phyloP scores from a whole-genome alignment of 2,888 invertebrate genomes.

The Cantharis nigra region DNA sequence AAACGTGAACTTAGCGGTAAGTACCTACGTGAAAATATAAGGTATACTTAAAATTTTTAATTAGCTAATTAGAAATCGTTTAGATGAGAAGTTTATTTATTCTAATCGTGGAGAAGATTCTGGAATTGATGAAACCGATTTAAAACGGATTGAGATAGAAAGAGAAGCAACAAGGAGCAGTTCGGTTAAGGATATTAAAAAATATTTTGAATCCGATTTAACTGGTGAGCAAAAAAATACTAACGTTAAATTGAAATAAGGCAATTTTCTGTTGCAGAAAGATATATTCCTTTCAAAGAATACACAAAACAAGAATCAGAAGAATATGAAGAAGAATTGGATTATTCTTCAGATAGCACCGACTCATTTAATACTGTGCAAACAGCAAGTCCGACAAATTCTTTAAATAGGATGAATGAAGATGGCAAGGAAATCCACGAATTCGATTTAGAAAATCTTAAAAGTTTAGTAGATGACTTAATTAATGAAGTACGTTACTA shows the following conservation, averaged over 20 bases:
- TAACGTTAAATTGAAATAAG: background rate
- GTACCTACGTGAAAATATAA: background rate
- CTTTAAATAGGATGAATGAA: background rate
- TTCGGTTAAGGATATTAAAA: background rate
- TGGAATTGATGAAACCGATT: background rate
- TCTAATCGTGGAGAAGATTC: background rate
- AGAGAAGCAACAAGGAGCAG: background rate
- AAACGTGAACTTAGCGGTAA: background rate
- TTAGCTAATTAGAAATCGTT: background rate
- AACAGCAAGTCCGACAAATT: background rate
- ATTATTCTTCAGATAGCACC: background rate
- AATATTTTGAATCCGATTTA: background rate
- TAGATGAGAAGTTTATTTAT: background rate
- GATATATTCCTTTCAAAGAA: conserved; percentile 2
- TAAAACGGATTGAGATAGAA: background rate
- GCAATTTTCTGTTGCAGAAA: background rate
- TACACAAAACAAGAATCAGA: background rate
- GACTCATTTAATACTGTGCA: background rate
- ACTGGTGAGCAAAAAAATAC: background rate
- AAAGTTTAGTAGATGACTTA: background rate
- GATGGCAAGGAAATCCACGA: background rate
- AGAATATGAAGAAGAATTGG: background rate
- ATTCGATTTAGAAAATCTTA: background rate
- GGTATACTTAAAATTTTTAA: background rate
- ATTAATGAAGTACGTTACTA: background rate